Conservation (phyloP, 2,888 invertebrate species). For the Melanchra persicariae region DNA sequence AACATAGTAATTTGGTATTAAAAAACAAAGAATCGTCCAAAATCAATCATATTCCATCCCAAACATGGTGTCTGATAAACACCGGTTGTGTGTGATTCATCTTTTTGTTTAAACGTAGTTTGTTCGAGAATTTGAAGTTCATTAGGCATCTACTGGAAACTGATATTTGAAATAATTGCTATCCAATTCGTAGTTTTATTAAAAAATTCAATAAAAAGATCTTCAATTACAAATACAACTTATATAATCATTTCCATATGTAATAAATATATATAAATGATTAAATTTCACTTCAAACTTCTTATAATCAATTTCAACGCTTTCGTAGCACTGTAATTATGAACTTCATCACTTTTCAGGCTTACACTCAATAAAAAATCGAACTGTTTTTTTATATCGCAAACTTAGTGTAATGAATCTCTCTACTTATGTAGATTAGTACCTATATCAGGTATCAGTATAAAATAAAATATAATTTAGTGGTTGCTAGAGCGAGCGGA, state of each 20-base stretch:
- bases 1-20: slow-evolving; percentile 25
- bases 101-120: slow-evolving; percentile 27
- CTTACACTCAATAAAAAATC: not conserved
- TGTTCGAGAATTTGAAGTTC: slow-evolving; percentile 12
- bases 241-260: no score
- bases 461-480: slow-evolving; percentile 59
- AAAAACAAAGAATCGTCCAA: slow-evolving; percentile 16
- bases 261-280: no score
- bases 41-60: slow-evolving; percentile 33
- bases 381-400: not conserved
- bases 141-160: slow-evolving; percentile 1
- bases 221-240: not conserved
- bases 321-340: not conserved
- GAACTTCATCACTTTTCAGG: not conserved
- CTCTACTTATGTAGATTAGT: slow-evolving; percentile 4
- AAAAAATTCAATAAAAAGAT: not conserved
- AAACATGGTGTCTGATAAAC: slow-evolving; percentile 50
- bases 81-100: slow-evolving; percentile 50
- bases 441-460: slow-evolving; percentile 25
- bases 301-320: not conserved
- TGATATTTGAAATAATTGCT: slow-evolving; percentile 7
- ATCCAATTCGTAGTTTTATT: not conserved
- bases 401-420: not conserved
- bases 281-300: no score
- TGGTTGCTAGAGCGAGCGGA: slow-evolving; percentile 46